Conservation (phyloP, 37 sponge, comb jelly and placozoan genomes). For the Tethya wilhelma region DNA sequence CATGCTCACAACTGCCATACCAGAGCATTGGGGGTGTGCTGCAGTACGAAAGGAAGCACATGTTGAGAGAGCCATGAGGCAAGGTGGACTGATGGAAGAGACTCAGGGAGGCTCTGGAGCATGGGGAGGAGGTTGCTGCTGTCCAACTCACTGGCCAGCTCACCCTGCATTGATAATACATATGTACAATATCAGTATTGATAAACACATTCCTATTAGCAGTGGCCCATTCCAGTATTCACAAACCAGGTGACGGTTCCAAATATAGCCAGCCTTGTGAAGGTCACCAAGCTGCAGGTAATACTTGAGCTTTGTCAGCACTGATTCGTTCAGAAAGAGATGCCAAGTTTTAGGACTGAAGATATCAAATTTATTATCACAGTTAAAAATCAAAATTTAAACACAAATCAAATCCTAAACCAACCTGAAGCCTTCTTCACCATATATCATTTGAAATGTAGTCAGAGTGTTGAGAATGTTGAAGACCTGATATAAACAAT, state of each 20-base stretch:
- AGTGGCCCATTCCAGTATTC: not conserved
- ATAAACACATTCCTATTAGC: not conserved
- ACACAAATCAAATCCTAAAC: too few relatives aligned
- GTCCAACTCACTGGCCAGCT: conserved; percentile 18
- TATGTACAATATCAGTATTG: too few relatives aligned
- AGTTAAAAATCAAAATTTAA: not conserved
- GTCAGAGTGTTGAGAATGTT: conserved; percentile 32
- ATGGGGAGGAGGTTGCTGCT: conserved; percentile 11
- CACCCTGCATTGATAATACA: not conserved
- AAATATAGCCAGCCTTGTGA: conserved; percentile 20
- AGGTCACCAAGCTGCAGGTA: conserved; percentile 38
- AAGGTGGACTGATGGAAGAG: conserved; percentile 9
- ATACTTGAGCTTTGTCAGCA: conserved; percentile 15
- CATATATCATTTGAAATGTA: conserved; percentile 24
- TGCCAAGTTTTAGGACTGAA: conserved; percentile 40
- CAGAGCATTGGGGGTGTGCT: conserved; percentile 40
- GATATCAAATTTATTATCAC: not conserved
- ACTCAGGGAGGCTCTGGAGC: conserved; percentile 41
- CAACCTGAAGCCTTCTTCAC: conserved; percentile 22
- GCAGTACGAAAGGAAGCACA: conserved; percentile 31
- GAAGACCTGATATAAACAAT: not conserved
- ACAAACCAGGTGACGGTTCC: conserved; percentile 49
- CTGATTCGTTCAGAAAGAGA: conserved; percentile 6
- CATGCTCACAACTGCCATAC: conserved; percentile 14
- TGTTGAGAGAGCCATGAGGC: conserved; percentile 30